A percentile compares a stretch with the other conserved stretches of the same genome.
Conservation (phyloP, 2,888 invertebrate species). For the Machimus atricapillus region DNA sequence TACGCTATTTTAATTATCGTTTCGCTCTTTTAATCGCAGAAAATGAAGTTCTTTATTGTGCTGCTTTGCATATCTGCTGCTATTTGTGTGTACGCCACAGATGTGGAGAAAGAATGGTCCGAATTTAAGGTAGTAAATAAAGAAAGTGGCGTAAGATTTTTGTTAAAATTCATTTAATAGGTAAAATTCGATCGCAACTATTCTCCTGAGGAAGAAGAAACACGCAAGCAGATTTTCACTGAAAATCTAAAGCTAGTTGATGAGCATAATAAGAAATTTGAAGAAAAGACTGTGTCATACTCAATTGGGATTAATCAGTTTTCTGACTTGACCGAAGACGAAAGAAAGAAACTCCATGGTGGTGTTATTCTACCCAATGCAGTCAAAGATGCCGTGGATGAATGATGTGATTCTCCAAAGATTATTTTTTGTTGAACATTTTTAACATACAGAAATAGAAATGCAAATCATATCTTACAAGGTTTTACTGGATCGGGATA, state of each 20-base stretch:
- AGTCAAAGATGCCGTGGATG: neutral
- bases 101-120: neutral
- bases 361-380: neutral
- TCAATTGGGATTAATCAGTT: neutral
- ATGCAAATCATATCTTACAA: neutral
- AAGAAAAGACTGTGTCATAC: neutral
- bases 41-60: constrained; percentile 9
- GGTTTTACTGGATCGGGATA: neutral
- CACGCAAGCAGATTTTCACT: neutral
- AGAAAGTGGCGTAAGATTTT: neutral
- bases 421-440: neutral
- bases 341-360: neutral
- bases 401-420: neutral
- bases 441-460: neutral
- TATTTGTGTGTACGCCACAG: neutral
- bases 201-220: neutral
- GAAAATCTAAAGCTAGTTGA: neutral
- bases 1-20: neutral
- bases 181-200: neutral
- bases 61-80: neutral
- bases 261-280: neutral
- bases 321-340: neutral
- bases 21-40: neutral
- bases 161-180: neutral
- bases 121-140: neutral